These are phyloP conservation scores for Crocidura indochinensis DNA, from an alignment of 2,797 vertebrate genomes.

Conservation along the genomic window DNA sequence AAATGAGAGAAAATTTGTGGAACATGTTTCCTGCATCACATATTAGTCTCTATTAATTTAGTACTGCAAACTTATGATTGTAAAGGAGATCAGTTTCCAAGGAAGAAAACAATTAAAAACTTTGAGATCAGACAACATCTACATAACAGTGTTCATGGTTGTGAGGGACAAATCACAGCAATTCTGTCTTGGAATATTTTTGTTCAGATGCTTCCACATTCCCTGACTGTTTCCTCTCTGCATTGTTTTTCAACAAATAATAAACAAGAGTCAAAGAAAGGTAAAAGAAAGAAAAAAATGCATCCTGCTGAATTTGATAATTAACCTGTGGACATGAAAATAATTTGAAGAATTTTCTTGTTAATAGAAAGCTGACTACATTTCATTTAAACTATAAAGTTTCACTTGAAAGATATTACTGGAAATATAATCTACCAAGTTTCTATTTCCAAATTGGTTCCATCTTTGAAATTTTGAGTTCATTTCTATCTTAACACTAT, in stretches of 20 bases:
- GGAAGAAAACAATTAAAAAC: conserved; percentile 42
- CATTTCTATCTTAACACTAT: conserved; percentile 83
- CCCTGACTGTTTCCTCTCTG: conserved; percentile 35
- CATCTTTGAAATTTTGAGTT: conserved; percentile 81
- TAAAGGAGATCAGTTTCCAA: neutral
- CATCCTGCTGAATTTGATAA: conserved; percentile 88
- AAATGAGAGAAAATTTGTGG: conserved; percentile 52
- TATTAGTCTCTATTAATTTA: conserved; percentile 12
- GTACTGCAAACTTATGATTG: neutral
- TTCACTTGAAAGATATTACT: conserved; percentile 87
- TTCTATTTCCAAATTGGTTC: conserved; percentile 87
- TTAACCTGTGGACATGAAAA: conserved; percentile 87
- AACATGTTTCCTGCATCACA: conserved; percentile 23
- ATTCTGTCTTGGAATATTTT: neutral
- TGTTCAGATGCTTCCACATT: conserved; percentile 52
- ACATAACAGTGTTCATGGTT: neutral
- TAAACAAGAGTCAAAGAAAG: conserved; percentile 60
- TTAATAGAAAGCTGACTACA: conserved; percentile 89
- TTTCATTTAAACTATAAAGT: conserved; percentile 87
- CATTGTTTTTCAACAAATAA: conserved; percentile 66
- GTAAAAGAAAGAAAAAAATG: conserved; percentile 81
- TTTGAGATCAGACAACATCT: conserved; percentile 2
- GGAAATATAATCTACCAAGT: conserved; percentile 86
- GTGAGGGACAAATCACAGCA: neutral
- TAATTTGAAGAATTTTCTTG: conserved; percentile 85